Conservation (phyloP, 2,797 vertebrate genomes). For the Hirundo rustica region DNA sequence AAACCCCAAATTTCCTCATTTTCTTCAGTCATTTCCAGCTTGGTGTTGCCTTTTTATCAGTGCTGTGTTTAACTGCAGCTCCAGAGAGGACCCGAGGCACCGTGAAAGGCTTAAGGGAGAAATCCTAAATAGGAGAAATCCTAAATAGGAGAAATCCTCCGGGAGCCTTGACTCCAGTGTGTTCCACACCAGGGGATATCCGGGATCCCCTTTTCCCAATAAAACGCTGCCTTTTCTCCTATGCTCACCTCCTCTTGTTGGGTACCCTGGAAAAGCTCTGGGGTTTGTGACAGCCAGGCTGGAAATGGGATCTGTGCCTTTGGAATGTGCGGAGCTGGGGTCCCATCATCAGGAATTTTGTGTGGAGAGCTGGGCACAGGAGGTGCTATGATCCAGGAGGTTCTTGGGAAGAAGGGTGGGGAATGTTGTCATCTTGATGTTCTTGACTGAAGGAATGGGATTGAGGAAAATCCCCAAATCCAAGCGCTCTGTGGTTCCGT, state of each 20-base stretch:
- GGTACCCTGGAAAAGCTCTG: background rate
- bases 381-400: no score
- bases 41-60: background rate
- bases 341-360: background rate
- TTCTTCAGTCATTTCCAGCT: background rate
- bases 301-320: background rate
- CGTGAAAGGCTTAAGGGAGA: background rate
- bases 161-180: background rate
- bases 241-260: background rate
- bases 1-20: background rate
- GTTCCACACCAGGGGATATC: background rate
- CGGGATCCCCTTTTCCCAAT: background rate
- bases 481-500: rapidly evolving
- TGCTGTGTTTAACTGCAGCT: background rate
- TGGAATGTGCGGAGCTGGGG: background rate
- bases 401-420: background rate
- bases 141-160: background rate
- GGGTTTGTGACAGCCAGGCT: background rate
- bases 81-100: background rate
- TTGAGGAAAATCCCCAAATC: background rate
- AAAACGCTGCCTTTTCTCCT: background rate
- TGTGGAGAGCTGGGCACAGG: background rate
- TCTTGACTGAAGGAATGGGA: background rate
- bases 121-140: background rate
- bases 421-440: background rate